Base-by-base conservation (phyloP, 2,888 invertebrate genomes). In the Calameuta pallipes region DNA sequence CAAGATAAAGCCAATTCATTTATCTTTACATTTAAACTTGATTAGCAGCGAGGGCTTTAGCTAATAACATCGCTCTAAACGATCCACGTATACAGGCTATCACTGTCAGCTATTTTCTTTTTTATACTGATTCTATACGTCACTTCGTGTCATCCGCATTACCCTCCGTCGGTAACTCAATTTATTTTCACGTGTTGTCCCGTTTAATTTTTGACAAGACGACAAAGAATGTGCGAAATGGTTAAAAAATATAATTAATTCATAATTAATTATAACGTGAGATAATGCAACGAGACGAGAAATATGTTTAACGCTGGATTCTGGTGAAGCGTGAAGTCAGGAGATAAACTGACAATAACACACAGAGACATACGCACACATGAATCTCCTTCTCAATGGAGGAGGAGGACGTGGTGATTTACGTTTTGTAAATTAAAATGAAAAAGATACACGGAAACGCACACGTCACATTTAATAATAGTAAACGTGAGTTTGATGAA, bases 311-410 rank as follows among this genome's bases (percentile, higher is more conserved):
- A 78, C 68, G 37, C 36, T 30, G 34, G 77, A 77, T 74, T 75
- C 41, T 77, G 37, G 80, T 74, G 77, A 75, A 84, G 79, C 80
- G 82, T 76, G 80, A 81, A 83, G 88, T 88, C 86, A 89, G 87
- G 84, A 84, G 85, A 81, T 6, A 83, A 81, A 82, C 88, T 89
- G 89, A 89, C 89, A 89, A 90, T 90, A 90, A 89, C 82, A 83
- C 79, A 85, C 76, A 79, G 69, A 41, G 74, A 76, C 34, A 71
- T 75, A 80, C 74, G 78, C 75, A 35, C 73, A 76, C 68, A 69
- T 36, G 78, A 37, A 79, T 73, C 68, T 35, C 35, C 13, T 30
- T 56, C 11, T 76, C 23, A 56, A 23, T 6, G 56, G 23, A 9
- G 2, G 2, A 56, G 9, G 56, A 56, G 9, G 23, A 56, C 56